Conservation (phyloP, 2,888 invertebrate genomes). For the Phortica okadai region DNA sequence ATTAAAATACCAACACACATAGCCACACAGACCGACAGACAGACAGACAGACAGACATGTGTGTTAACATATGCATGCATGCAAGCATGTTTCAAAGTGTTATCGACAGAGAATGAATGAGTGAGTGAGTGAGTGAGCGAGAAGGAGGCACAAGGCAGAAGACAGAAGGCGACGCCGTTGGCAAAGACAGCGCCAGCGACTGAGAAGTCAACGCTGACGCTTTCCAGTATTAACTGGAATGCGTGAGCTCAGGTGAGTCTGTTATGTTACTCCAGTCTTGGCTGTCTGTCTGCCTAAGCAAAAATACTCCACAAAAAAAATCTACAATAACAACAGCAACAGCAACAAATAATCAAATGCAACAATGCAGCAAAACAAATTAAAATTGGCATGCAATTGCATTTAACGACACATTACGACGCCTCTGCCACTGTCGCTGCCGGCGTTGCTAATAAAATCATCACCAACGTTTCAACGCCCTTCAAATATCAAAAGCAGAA, state of each 20-base stretch:
- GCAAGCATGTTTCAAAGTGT: conserved; percentile 1
- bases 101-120: no score
- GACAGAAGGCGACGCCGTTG: not conserved
- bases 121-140: no score
- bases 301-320: not conserved
- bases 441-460: no score
- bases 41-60: not conserved
- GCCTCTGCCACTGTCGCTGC: not conserved
- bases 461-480: no score
- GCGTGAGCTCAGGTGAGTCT: conserved; percentile 2
- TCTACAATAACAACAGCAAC: not conserved
- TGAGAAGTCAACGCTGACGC: not conserved
- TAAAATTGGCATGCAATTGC: not conserved
- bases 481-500: no score
- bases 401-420: not conserved
- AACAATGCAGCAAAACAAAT: not conserved
- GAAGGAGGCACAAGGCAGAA: not conserved
- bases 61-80: not conserved
- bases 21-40: not conserved
- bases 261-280: conserved; percentile 1
- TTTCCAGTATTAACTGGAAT: conserved; percentile 20
- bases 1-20: not conserved
- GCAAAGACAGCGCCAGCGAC: no score
- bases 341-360: not conserved
- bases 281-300: not conserved